A percentile compares a stretch with the other conserved stretches of the same genome.
These are phyloP conservation scores for Charaxes varanes DNA, from an alignment of 1,140 invertebrate genomes.

Conservation along the genomic window DNA sequence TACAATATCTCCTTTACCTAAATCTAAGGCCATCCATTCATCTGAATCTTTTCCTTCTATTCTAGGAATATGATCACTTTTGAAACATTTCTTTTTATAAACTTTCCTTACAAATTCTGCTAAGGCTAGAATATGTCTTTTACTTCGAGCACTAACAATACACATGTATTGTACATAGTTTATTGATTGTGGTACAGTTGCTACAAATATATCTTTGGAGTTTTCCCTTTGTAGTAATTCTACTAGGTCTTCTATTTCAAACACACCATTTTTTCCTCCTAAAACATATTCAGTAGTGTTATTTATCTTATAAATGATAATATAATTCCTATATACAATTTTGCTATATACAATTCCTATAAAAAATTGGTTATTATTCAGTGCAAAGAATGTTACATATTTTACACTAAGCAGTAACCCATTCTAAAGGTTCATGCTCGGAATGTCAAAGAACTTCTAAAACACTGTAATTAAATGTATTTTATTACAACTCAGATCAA, in stretches of 20 bases:
- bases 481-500: no score
- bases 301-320: constrained; percentile 1
- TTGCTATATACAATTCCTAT: no score
- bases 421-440: no score
- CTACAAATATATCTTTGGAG: constrained; percentile 87
- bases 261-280: constrained; percentile 88
- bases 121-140: constrained; percentile 84
- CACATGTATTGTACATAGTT: constrained; percentile 90
- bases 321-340: neutral
- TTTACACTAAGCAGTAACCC: no score
- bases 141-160: constrained; percentile 83
- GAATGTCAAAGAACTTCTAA: no score
- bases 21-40: constrained; percentile 93
- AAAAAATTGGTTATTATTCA: no score
- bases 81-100: constrained; percentile 83
- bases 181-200: constrained; percentile 81
- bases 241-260: constrained; percentile 90
- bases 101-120: constrained; percentile 85
- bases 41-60: constrained; percentile 84
- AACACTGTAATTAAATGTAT: no score
- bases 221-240: constrained; percentile 85
- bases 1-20: no score
- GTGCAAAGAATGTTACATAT: no score
- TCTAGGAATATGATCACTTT: constrained; percentile 80
- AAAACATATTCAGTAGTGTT: constrained; percentile 22